Evolutionary conservation across 2,113 vertebrate genomes (phyloP).

Genomic region (Capreolus pygargus): DNA sequence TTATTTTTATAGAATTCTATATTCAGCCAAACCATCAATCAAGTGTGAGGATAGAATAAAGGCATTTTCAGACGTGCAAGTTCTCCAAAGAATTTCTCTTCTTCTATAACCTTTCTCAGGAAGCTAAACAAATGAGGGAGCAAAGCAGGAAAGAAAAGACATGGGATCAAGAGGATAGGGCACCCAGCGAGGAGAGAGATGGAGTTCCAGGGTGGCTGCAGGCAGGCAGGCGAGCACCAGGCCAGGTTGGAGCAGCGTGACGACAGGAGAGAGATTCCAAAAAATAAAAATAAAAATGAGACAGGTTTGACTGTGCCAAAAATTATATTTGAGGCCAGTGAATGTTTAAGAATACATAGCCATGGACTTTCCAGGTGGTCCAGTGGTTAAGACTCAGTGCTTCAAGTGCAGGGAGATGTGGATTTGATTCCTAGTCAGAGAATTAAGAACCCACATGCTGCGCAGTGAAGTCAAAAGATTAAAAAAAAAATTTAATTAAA

Average conservation of each 20-base stretch:
- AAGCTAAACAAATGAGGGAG: background rate
- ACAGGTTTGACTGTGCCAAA: background rate
- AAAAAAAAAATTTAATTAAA: background rate
- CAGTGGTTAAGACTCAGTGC: background rate
- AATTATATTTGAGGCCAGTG: background rate
- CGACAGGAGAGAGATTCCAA: background rate
- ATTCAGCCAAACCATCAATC: constrained; percentile 34
- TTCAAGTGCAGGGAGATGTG: background rate
- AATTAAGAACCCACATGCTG: background rate
- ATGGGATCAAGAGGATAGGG: background rate
- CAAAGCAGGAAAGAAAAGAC: background rate
- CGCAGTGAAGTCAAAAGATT: background rate
- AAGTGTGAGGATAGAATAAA: background rate
- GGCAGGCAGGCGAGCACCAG: background rate
- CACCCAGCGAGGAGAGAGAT: background rate
- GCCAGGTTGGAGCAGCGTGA: background rate
- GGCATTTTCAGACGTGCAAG: background rate
- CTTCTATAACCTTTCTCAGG: background rate
- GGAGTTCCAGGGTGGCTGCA: background rate
- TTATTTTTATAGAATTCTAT: constrained; percentile 28
- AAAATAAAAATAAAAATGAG: background rate
- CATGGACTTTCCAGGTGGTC: background rate
- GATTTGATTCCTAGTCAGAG: background rate
- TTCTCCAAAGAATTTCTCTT: background rate
- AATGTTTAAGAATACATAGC: background rate